Evolutionary conservation across 2,113 vertebrate genomes (phyloP).

Genomic region (Nothobranchius kuhntae): DNA sequence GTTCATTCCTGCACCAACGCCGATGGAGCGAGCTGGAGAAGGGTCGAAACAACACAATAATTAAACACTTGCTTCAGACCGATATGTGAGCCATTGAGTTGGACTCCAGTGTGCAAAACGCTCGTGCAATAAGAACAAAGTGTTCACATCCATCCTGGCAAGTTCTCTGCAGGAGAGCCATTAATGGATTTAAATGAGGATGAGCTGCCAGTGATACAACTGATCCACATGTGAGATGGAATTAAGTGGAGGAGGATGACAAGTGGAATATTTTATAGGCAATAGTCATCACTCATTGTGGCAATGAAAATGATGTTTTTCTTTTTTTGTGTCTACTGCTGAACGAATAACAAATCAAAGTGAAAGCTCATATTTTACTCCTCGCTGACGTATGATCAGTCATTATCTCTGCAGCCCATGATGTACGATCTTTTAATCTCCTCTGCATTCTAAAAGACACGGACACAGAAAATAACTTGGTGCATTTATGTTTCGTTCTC

Average conservation of each 20-base stretch:
- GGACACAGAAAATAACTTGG: neutral
- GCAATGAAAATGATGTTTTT: conserved; percentile 46
- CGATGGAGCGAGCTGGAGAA: conserved; percentile 28
- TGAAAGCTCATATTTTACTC: conserved; percentile 41
- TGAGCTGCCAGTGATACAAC: conserved; percentile 56
- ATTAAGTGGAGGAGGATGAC: conserved; percentile 63
- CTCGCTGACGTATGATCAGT: conserved; percentile 29
- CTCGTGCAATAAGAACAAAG: conserved; percentile 35
- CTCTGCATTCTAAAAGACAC: neutral
- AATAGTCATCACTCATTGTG: conserved; percentile 59
- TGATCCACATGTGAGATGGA: conserved; percentile 64
- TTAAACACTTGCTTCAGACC: conserved; percentile 49
- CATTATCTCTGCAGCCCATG: conserved; percentile 23
- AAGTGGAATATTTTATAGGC: conserved; percentile 62
- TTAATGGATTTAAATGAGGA: conserved; percentile 66
- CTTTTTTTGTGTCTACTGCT: conserved; percentile 20
- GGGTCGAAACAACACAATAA: conserved; percentile 45
- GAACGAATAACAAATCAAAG: conserved; percentile 51
- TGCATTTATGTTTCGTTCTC: neutral
- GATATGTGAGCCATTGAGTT: conserved; percentile 49
- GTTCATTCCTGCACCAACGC: conserved; percentile 40
- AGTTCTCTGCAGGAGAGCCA: conserved; percentile 61
- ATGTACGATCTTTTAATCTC: conserved; percentile 16
- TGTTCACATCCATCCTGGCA: conserved; percentile 50
- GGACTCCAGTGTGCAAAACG: conserved; percentile 13